These are phyloP conservation scores for Dermolepida albohirtum DNA, from an alignment of 2,888 invertebrate genomes.

Conservation along the genomic window DNA sequence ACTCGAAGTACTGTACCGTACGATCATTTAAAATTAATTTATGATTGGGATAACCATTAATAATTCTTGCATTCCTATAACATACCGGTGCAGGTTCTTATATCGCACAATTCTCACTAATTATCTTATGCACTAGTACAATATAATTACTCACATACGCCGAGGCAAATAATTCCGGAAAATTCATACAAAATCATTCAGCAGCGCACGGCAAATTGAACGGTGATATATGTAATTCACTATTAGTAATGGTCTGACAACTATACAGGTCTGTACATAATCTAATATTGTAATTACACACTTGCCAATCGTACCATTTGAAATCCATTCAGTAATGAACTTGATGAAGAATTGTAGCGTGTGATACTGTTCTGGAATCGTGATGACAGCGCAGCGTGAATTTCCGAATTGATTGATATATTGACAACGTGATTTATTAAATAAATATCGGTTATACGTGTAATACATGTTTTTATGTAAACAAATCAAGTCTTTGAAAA, in stretches of 20 bases:
- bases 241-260: conserved; percentile 12
- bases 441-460: too few species aligned
- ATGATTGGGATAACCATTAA: too few species aligned
- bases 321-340: neutral
- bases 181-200: conserved; percentile 20
- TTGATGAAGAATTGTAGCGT: neutral
- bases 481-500: too few species aligned
- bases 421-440: too few species aligned
- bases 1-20: too few species aligned
- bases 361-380: neutral
- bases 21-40: too few species aligned
- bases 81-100: too few species aligned
- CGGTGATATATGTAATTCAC: conserved; percentile 6
- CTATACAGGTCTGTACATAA: neutral
- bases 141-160: conserved; percentile 11
- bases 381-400: too few species aligned
- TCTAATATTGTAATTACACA: conserved; percentile 34
- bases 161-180: conserved; percentile 22
- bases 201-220: neutral
- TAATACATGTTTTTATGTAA: too few species aligned
- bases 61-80: too few species aligned
- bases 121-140: neutral
- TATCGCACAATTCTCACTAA: neutral
- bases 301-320: conserved; percentile 13
- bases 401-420: too few species aligned